These are phyloP conservation scores for Cinclus mexicanus DNA, from an alignment of 2,113 vertebrate genomes.

Conservation along the genomic window DNA sequence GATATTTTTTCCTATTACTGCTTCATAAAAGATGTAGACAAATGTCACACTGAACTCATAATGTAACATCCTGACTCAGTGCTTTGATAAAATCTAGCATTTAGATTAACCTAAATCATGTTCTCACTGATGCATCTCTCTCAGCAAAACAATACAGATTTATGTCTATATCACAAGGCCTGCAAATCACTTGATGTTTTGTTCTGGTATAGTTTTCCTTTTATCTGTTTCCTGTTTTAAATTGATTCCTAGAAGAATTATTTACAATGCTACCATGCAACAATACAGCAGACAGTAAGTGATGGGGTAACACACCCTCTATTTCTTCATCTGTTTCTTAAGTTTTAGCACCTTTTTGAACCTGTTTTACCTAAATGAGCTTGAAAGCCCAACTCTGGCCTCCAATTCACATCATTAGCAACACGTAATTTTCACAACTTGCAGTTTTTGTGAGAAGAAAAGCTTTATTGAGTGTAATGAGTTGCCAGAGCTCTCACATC, in stretches of 20 bases:
- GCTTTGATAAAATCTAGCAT: constrained; percentile 23
- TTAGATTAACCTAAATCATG: neutral
- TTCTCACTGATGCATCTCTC: neutral
- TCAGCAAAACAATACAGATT: neutral
- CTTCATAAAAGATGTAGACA: neutral
- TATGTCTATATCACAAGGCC: neutral
- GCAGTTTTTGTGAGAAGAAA: neutral
- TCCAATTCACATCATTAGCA: neutral
- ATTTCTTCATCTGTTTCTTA: neutral
- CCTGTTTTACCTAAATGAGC: neutral
- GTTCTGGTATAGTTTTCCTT: neutral
- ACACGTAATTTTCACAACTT: neutral
- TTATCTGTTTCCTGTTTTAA: neutral
- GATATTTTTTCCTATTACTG: neutral
- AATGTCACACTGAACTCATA: constrained; percentile 1
- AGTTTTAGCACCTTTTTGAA: neutral
- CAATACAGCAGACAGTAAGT: neutral
- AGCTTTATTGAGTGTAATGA: neutral
- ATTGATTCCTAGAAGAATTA: neutral
- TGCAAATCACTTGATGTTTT: neutral
- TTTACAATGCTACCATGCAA: neutral
- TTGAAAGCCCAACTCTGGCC: neutral
- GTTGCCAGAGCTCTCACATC: neutral
- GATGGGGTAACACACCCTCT: neutral
- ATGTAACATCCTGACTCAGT: neutral